These are phyloP conservation scores for Calameuta idolon DNA, from an alignment of 2,888 invertebrate genomes.

Conservation along the genomic window DNA sequence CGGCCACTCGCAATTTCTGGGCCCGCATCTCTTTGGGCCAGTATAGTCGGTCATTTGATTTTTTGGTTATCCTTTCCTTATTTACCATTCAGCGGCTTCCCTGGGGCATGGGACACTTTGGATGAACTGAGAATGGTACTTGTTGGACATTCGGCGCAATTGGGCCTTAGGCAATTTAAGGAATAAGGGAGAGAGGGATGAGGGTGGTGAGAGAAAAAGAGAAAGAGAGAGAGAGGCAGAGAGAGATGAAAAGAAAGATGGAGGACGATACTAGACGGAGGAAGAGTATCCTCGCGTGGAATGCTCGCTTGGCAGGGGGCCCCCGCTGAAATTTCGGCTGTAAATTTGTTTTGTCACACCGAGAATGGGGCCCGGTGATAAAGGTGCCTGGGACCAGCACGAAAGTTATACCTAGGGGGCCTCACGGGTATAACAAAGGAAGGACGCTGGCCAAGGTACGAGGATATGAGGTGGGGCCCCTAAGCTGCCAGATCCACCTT, in stretches of 20 bases:
- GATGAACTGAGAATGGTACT: no score
- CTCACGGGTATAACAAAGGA: conserved; percentile 24
- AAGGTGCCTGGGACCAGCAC: conserved; percentile 37
- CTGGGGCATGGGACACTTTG: no score
- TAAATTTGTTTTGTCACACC: conserved; percentile 54
- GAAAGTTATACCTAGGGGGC: conserved; percentile 38
- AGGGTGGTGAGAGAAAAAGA: not conserved
- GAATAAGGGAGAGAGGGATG: conserved; percentile 10
- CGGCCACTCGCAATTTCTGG: no score
- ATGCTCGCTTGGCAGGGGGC: conserved; percentile 38
- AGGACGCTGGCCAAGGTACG: conserved; percentile 15
- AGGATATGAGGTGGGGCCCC: conserved; percentile 16
- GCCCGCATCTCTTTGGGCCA: no score
- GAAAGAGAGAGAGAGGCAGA: conserved; percentile 5
- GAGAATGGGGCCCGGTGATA: conserved; percentile 42
- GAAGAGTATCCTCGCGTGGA: conserved; percentile 12
- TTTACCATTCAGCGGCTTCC: no score
- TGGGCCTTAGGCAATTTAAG: not conserved
- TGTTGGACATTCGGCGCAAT: no score
- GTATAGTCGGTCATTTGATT: no score
- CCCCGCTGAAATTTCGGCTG: conserved; percentile 37
- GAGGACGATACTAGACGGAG: no score
- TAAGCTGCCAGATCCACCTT: conserved; percentile 15
- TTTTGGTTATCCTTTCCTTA: no score
- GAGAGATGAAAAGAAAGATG: conserved; percentile 20